These are phyloP conservation scores for Quiscalus mexicanus DNA, from an alignment of 2,113 vertebrate species.

Conservation along the genomic window DNA sequence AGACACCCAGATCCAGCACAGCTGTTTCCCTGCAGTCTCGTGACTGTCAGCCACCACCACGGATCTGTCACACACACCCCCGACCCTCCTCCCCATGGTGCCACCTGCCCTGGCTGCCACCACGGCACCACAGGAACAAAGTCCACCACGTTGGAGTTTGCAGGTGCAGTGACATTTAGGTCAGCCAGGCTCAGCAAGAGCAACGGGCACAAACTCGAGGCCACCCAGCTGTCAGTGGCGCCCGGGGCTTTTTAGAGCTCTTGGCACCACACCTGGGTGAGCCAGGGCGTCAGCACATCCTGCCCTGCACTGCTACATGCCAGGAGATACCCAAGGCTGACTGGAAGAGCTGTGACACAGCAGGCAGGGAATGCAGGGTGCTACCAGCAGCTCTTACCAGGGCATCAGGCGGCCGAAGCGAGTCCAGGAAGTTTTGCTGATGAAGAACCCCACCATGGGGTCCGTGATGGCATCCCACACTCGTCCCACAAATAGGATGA, in stretches of 20 bases:
- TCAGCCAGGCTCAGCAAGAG: not conserved
- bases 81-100: accelerated
- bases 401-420: slow-evolving; percentile 89
- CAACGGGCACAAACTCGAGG: not conserved
- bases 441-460: slow-evolving; percentile 90
- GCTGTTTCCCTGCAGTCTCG: not conserved
- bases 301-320: not conserved
- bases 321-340: not conserved
- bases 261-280: not conserved
- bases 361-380: not conserved
- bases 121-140: accelerated
- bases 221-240: not conserved
- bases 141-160: not conserved
- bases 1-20: not conserved
- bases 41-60: not conserved
- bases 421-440: slow-evolving; percentile 89
- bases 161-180: accelerated
- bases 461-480: slow-evolving; percentile 95
- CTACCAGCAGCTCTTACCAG: slow-evolving; percentile 77
- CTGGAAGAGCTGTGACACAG: not conserved
- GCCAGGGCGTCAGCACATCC: not conserved
- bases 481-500: slow-evolving; percentile 91
- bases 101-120: not conserved
- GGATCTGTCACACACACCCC: accelerated
- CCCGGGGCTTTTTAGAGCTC: not conserved